Conservation (phyloP, 2,888 invertebrate genomes). For the Protodeltote pygarga region DNA sequence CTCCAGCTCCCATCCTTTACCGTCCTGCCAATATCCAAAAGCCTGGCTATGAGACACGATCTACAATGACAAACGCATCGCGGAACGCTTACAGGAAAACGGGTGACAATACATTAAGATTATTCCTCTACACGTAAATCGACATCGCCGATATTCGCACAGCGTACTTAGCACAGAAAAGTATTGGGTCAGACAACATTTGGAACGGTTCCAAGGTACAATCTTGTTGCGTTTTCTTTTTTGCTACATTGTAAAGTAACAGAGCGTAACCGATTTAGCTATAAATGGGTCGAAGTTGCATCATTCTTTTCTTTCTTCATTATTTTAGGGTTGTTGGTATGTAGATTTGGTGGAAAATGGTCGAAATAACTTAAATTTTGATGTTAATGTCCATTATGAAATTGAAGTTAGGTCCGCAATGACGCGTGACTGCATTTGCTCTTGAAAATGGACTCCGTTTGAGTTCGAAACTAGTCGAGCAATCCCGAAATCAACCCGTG, state of each 20-base stretch:
- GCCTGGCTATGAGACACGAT: neutral
- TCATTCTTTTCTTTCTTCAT: conserved; percentile 14
- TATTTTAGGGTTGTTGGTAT: neutral
- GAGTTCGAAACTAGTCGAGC: no score
- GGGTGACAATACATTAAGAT: conserved; percentile 35
- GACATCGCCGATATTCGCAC: conserved; percentile 41
- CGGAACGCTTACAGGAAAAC: conserved; percentile 17
- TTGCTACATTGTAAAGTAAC: conserved; percentile 68
- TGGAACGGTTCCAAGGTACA: conserved; percentile 72
- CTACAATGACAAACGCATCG: conserved; percentile 9
- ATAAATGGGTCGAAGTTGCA: conserved; percentile 60
- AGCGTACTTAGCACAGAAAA: conserved; percentile 63
- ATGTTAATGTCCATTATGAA: no score
- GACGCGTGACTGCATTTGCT: no score
- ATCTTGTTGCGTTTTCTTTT: conserved; percentile 70
- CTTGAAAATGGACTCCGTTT: no score
- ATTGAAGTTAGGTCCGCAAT: no score
- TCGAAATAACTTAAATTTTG: no score
- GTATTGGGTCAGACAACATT: conserved; percentile 73
- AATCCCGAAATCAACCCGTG: no score
- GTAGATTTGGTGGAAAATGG: neutral
- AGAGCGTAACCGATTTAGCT: conserved; percentile 69
- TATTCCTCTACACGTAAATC: conserved; percentile 35
- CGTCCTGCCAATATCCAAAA: conserved; percentile 14
- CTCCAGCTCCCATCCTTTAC: conserved; percentile 4